phyloP scores from a whole-genome alignment of 1,140 invertebrate genomes.

The Leptoteleia sp. region DNA sequence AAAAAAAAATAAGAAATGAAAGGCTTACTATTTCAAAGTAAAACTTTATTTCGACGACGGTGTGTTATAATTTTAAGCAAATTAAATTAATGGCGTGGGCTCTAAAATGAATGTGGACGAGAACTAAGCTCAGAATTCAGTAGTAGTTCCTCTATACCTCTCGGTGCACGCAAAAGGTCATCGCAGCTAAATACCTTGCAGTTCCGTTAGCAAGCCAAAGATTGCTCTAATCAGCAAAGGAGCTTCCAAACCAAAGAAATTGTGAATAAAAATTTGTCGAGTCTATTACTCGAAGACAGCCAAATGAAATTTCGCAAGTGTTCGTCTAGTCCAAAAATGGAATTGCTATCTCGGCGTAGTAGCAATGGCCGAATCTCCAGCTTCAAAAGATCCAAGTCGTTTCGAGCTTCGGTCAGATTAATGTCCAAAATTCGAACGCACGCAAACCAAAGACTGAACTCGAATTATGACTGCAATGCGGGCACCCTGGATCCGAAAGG shows the following conservation, averaged over 20 bases:
- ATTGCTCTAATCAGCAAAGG: slow-evolving; percentile 6
- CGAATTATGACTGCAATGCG: slow-evolving; percentile 65
- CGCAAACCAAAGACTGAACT: slow-evolving; percentile 58
- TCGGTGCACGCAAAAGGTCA: no score
- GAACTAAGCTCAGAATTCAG: no score
- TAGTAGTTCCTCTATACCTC: no score
- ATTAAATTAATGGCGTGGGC: no score
- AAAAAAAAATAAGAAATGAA: no score
- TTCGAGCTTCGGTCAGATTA: slow-evolving; percentile 86
- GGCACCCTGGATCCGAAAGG: slow-evolving; percentile 63
- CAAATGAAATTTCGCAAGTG: slow-evolving; percentile 78
- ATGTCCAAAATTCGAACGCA: slow-evolving; percentile 80
- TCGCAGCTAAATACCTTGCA: no score
- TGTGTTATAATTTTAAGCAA: no score
- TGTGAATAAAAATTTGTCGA: neutral
- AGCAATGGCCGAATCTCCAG: slow-evolving; percentile 67
- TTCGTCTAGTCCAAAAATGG: slow-evolving; percentile 74
- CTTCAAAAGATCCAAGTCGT: slow-evolving; percentile 85
- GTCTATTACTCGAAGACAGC: slow-evolving; percentile 2
- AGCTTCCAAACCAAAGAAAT: slow-evolving; percentile 29
- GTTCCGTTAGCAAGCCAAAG: slow-evolving; percentile 65
- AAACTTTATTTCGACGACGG: no score
- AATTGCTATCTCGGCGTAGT: slow-evolving; percentile 69
- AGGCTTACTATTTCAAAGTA: no score
- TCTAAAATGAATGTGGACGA: no score